Evolutionary conservation across 2,113 vertebrate genomes (phyloP), one percentile per base, ranked within the genome.

Genomic region (Acinonyx jubatus): DNA sequence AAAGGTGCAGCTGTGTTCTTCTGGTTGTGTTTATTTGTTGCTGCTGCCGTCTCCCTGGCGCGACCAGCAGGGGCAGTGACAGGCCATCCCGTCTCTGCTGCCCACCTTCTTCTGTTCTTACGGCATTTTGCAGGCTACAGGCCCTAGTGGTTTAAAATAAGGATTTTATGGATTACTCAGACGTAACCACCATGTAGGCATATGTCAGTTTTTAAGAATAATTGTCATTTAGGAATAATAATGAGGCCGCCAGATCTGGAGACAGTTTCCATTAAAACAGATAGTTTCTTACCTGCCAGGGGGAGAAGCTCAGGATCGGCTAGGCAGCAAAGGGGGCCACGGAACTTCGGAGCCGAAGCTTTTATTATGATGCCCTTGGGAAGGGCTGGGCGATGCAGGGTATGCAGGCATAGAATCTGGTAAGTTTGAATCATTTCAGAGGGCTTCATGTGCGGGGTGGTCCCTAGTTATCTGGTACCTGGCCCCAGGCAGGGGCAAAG

Each of bases 1-100:
- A 96, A 98, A 98, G 38, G 65, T 97, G 61, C 97, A 66, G 69
- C 61, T 1, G 6, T 38, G 50, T n/a, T 25, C 89, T 61, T 61
- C 69, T 18, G 27, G 41, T 41, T 61, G 57, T 23, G 0, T 79
- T 61, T 63, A 11, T 45, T 68, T 71, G 57, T 41, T 33, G 78
- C 3, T 12, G 27, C 57, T 5, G 10, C 27, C 3, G 63, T 33
- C 25, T 71, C 81, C 66, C 74, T 31, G 13, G 14, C 29, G 15
- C 16, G 33, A 41, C 14, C 3, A 1, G 10, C 9, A 33, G 19
- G 7, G 31, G 27, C 31, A 10, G 8, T 31, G 11, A 74, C 50
- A 55, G 18, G 9, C 1, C 14, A 8, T 4, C 38, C 5, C 27
- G 38, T 45, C 27, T 8, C 41, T 4, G 7, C 27, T 3, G 41